These are phyloP conservation scores for Chesias legatella DNA, from an alignment of 2,888 invertebrate genomes.

Conservation along the genomic window DNA sequence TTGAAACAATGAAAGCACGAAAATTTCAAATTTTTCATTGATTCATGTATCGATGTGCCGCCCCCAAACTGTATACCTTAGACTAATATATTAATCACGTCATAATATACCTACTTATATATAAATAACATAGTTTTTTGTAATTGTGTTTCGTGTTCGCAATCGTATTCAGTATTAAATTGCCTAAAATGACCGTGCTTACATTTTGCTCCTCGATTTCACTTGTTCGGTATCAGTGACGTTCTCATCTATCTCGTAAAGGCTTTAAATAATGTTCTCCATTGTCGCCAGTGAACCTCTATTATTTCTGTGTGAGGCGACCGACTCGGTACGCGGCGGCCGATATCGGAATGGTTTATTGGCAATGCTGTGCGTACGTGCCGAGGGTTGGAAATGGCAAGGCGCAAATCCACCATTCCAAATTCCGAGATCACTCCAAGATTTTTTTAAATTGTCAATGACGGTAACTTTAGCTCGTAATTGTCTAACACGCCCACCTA, in stretches of 20 bases:
- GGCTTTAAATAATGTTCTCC: slow-evolving; percentile 28
- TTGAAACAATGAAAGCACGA: slow-evolving; percentile 19
- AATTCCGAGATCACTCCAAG: neutral
- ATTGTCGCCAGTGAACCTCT: slow-evolving; percentile 36
- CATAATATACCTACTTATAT: no score
- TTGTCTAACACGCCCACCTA: neutral
- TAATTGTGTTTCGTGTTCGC: no score
- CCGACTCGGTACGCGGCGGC: slow-evolving; percentile 47
- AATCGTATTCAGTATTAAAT: no score
- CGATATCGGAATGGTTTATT: slow-evolving; percentile 66
- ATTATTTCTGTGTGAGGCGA: slow-evolving; percentile 45
- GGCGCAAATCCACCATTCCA: slow-evolving; percentile 29
- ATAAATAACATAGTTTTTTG: no score
- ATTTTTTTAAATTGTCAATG: no score
- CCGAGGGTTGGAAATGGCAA: slow-evolving; percentile 42
- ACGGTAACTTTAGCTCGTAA: no score
- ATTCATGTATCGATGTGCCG: no score
- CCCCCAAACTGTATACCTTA: no score
- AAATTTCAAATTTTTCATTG: slow-evolving; percentile 14
- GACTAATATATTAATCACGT: no score
- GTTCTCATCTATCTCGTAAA: slow-evolving; percentile 16
- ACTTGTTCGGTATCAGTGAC: slow-evolving; percentile 9
- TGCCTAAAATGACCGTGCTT: slow-evolving; percentile 2
- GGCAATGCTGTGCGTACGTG: slow-evolving; percentile 57
- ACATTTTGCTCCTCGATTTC: slow-evolving; percentile 11